Percentiles rank a stretch among this genome's conserved stretches.
These are phyloP conservation scores for Drosophila elegans DNA, from an alignment of 1,140 invertebrate genomes.

Conservation along the genomic window DNA sequence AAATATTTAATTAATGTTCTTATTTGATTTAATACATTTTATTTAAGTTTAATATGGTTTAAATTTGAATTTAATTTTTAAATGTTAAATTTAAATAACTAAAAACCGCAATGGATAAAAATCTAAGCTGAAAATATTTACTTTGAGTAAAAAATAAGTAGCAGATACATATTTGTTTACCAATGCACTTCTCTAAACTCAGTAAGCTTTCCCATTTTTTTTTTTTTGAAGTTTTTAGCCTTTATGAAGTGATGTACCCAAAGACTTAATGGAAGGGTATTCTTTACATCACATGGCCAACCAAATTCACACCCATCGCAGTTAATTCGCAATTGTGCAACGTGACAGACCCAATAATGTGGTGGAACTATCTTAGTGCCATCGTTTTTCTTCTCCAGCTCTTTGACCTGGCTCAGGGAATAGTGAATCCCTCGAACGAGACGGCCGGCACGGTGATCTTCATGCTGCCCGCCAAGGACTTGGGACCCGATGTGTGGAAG, in stretches of 20 bases:
- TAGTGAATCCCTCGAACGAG: slow-evolving; percentile 70
- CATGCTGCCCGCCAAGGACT: slow-evolving; percentile 56
- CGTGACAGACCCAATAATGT: slow-evolving; percentile 39
- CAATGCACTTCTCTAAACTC: too few relatives aligned
- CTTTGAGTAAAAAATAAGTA: too few relatives aligned
- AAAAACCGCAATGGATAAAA: too few relatives aligned
- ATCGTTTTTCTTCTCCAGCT: slow-evolving; percentile 11
- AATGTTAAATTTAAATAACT: too few relatives aligned
- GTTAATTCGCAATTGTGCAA: slow-evolving; percentile 52
- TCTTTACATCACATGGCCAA: slow-evolving; percentile 31
- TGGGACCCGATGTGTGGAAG: slow-evolving; percentile 59
- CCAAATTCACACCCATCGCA: slow-evolving; percentile 30
- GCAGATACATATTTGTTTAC: too few relatives aligned
- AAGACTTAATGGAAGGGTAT: background rate
- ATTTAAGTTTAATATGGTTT: too few relatives aligned
- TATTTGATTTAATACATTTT: too few relatives aligned
- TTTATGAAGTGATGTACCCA: background rate
- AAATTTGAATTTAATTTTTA: too few relatives aligned
- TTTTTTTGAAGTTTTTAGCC: background rate
- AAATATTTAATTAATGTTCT: too few relatives aligned
- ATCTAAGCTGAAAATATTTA: too few relatives aligned
- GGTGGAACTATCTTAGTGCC: slow-evolving; percentile 18
- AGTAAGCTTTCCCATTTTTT: too few relatives aligned
- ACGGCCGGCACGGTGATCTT: slow-evolving; percentile 72
- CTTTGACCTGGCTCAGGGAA: slow-evolving; percentile 11